Base-by-base conservation (phyloP, 2,113 vertebrate species). In the Colossoma macropomum region DNA sequence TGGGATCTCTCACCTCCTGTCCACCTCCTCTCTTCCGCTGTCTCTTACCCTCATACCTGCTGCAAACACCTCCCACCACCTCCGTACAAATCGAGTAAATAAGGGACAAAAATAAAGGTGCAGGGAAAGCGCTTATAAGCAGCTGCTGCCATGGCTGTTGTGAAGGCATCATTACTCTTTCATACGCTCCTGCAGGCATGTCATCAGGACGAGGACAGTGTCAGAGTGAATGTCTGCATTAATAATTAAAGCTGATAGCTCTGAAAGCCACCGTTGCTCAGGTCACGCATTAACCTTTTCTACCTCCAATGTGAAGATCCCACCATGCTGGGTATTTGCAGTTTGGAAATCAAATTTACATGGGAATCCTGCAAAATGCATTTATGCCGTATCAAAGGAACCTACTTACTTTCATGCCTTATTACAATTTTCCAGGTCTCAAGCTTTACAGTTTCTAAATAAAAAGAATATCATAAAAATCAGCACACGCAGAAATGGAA, bases 231-330 rank as follows among this genome's bases (percentile, higher is more conserved):
- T 73, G 38, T 28, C 68, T 71, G 70, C 70, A 50, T 81, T 63
- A 73, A 81, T 73, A 73, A 81, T 81, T 81, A 73, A 81, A 81
- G 34, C n/a, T 1, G 21, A 30, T 21, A 62, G 38, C 69, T 25
- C 68, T 73, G 59, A 73, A 50, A 50, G 79, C 25, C 25, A 62
- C 56, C 21, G 23, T 15, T 15, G 45, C 79, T 11, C 54, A 52
- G 79, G 70, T 73, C 79, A 74, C 5, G 71, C 59, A 50, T 74
- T 74, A 81, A 73, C 79, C 79, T 73, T 73, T 81, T 27, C 41
- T n/a, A 30, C 34, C 32, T 28, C 38, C 7, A 13, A 71, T 23
- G 17, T 71, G 1, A 59, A 71, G 16, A 63, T 45, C 19, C 68
- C 19, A 16, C 38, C 11, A 23, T 11, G 41, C 34, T 78, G 38